Conservation (phyloP, 2,113 vertebrate species). For the Copsychus sechellarum region DNA sequence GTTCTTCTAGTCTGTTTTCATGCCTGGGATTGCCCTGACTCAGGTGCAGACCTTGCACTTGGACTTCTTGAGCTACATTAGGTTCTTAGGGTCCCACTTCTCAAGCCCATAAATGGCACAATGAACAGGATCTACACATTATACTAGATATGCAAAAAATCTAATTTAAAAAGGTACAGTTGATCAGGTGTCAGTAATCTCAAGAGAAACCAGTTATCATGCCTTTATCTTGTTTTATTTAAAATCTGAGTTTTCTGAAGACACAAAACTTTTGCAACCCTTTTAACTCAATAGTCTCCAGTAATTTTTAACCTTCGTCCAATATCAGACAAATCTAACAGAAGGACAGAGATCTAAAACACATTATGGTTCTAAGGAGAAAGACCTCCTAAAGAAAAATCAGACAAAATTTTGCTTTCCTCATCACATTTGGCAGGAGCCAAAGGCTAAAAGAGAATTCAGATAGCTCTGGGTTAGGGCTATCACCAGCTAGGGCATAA, state of each 20-base stretch:
- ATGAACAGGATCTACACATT: background rate
- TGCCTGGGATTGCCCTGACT: too few species aligned
- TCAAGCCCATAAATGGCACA: background rate
- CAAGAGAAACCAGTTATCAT: background rate
- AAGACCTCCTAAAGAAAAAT: background rate
- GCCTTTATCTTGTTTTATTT: background rate
- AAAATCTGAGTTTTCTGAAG: background rate
- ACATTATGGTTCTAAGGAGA: background rate
- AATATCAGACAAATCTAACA: background rate
- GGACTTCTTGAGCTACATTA: background rate
- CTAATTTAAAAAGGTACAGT: background rate
- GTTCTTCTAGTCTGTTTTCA: background rate
- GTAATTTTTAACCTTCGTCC: background rate
- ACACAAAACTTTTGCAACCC: background rate
- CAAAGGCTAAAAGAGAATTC: background rate
- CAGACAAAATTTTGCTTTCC: background rate
- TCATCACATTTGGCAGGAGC: background rate
- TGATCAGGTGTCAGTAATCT: background rate
- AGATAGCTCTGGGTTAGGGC: background rate
- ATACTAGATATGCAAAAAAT: background rate
- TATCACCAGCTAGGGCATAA: background rate
- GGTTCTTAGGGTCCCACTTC: background rate
- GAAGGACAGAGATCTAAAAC: background rate
- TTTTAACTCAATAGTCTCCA: background rate
- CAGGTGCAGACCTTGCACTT: background rate